Conservation (phyloP, 2,797 vertebrate genomes). For the Clarias platycephalus region DNA sequence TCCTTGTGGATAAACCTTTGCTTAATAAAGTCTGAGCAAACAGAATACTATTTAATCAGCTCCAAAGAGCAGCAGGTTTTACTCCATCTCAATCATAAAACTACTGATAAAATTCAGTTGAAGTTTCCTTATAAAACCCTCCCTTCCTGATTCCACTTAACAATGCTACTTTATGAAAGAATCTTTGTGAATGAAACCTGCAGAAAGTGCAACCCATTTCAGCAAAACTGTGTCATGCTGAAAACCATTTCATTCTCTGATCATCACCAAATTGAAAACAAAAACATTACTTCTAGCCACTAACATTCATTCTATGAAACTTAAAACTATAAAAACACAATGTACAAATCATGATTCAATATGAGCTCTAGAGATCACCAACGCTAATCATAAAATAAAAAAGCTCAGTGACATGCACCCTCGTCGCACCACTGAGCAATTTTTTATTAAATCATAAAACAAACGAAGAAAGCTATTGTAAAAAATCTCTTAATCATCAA, state of each 20-base stretch:
- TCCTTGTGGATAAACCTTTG: not conserved
- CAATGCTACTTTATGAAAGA: not conserved
- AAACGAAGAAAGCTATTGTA: not conserved
- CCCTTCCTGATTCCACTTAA: not conserved
- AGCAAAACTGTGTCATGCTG: no score
- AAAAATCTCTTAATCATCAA: not conserved
- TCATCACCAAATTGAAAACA: not conserved
- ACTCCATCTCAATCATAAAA: not conserved
- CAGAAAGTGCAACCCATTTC: not conserved
- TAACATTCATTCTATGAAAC: not conserved
- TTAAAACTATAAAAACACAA: not conserved
- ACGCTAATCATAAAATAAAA: not conserved
- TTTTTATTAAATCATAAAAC: not conserved
- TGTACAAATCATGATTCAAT: not conserved
- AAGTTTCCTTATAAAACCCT: not conserved
- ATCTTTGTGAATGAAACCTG: not conserved
- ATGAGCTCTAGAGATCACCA: no score
- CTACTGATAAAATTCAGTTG: not conserved
- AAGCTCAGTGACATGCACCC: not conserved
- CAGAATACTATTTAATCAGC: constrained; percentile 1
- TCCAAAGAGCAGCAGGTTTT: not conserved
- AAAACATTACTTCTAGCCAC: not conserved
- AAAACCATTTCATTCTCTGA: not conserved
- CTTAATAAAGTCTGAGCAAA: constrained; percentile 2
- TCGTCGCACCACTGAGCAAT: not conserved